These are phyloP conservation scores for Elephantulus edwardii DNA, from an alignment of 2,113 vertebrate genomes.

Conservation along the genomic window DNA sequence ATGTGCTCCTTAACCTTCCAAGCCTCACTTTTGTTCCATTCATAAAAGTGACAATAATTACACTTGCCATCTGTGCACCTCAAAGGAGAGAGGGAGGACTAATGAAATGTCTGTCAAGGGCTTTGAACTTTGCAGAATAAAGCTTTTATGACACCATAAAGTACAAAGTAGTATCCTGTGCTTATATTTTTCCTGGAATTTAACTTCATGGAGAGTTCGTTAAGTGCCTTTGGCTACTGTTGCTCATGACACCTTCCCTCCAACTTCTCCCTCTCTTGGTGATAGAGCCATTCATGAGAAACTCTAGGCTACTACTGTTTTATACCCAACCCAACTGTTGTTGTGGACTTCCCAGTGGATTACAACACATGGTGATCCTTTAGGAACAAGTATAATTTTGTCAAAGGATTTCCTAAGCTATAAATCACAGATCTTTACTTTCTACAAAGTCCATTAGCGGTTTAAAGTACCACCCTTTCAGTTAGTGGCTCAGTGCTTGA, in stretches of 20 bases:
- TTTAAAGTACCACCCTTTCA: background rate
- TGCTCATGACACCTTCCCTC: background rate
- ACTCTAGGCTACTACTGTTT: background rate
- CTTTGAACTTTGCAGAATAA: slow-evolving; percentile 68
- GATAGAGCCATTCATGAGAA: background rate
- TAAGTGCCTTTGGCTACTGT: fast-evolving
- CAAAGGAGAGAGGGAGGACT: slow-evolving; percentile 41
- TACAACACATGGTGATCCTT: background rate
- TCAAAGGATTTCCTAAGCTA: background rate
- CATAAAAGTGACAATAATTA: slow-evolving; percentile 71
- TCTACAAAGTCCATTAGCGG: background rate
- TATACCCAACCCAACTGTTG: background rate
- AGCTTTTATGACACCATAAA: slow-evolving; percentile 63
- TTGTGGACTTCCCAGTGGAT: background rate
- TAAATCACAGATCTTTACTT: background rate
- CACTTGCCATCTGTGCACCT: slow-evolving; percentile 66
- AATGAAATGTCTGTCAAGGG: slow-evolving; percentile 57
- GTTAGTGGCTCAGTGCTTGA: background rate
- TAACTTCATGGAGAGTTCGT: background rate
- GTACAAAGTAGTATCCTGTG: slow-evolving; percentile 44
- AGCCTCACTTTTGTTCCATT: slow-evolving; percentile 28
- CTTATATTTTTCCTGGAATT: slow-evolving; percentile 58
- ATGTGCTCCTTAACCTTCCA: background rate
- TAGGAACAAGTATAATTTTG: background rate
- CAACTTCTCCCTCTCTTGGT: background rate